Evolutionary conservation across 2,888 invertebrate species (phyloP), one percentile per base, ranked within the genome.

Genomic region (Orgyia antiqua): DNA sequence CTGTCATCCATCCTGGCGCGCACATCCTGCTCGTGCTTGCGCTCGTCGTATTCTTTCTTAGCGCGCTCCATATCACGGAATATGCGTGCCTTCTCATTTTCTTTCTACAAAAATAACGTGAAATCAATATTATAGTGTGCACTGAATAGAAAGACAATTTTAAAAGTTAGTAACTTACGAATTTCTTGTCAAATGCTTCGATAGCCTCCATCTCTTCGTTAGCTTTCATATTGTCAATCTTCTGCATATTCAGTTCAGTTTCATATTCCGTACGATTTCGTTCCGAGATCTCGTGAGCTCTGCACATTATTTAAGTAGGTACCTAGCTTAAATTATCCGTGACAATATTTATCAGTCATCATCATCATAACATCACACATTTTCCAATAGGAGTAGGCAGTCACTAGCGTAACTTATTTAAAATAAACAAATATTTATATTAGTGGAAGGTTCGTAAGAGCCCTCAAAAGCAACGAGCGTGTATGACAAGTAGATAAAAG

Each of bases 131-230:
- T n/a, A n/a, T n/a, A n/a, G n/a, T 23, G 10, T 23, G 10, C n/a
- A 15, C 15, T 6, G 15, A 15, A 15, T 15, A 15, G n/a, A 10
- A 23, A 23, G 3, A n/a, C 4, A 23, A 6, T 24, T 2, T 13
- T 13, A 9, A 25, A 13, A 6, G 15, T 15, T 15, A 4, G 4
- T 6, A 10, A 42, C 73, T 71, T 50, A 82, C 83, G 30, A 70
- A 79, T 1, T 74, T 56, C 1, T 68, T 51, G 30, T 87, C 84
- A 26, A 82, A 83, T 13, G 78, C 51, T 35, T 61, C 64, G 9
- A 86, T 55, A 1, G 68, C 68, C 0, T 60, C 58, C 42, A 82
- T 79, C 44, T 86, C 63, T 27, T 74, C 47, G 3, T 56, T 35
- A 0, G 83, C 73, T 24, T 65, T 62, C 0, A 69, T 44, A 45